A percentile compares a stretch with the other conserved stretches of the same genome.
phyloP scores from a whole-genome alignment of 2,113 vertebrate species.

The Cebus imitator region DNA sequence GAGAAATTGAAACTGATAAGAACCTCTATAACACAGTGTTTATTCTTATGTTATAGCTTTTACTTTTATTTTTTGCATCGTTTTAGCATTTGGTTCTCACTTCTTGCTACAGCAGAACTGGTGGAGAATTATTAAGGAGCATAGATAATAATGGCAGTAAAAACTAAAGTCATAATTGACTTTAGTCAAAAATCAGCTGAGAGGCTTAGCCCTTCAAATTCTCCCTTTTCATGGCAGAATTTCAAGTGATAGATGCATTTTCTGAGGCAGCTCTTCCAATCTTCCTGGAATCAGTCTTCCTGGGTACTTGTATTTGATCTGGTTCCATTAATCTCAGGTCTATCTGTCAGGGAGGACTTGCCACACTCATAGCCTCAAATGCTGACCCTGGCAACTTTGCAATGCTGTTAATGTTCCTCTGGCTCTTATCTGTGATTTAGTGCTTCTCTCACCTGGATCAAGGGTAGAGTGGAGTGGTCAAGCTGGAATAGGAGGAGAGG shows the following conservation, averaged over 20 bases:
- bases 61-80: background rate
- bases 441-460: background rate
- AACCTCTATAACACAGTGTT: background rate
- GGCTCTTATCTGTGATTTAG: background rate
- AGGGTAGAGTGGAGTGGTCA: background rate
- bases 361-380: background rate
- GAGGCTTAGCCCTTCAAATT: background rate
- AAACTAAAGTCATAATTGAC: background rate
- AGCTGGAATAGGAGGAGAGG: background rate
- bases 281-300: background rate
- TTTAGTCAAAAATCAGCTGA: background rate
- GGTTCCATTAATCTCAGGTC: background rate
- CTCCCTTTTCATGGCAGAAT: background rate
- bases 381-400: background rate
- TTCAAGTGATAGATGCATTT: background rate
- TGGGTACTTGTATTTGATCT: background rate
- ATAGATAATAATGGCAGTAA: background rate
- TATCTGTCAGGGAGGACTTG: background rate
- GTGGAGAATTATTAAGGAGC: background rate
- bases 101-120: background rate
- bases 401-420: background rate
- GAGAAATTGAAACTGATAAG: background rate
- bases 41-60: background rate
- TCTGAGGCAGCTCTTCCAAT: background rate
- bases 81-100: background rate